These are phyloP conservation scores for Ommatoiulus sabulosus DNA, from an alignment of 2,888 invertebrate species.

Conservation along the genomic window DNA sequence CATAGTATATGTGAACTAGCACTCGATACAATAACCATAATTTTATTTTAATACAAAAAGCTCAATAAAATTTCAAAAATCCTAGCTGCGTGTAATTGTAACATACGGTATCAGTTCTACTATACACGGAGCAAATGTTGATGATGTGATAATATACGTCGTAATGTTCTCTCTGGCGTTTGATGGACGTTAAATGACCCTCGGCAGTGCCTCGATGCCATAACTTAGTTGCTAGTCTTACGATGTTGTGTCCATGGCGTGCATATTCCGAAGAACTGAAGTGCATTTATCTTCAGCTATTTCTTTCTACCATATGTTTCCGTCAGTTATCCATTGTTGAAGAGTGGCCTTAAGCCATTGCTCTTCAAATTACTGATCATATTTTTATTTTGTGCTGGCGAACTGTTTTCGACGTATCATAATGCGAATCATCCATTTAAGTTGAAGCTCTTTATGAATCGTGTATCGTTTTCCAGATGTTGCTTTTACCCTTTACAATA, in stretches of 20 bases:
- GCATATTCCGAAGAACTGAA: background rate
- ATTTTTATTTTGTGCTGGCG: background rate
- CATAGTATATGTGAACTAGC: too few species aligned
- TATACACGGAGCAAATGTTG: background rate
- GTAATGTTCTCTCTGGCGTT: background rate
- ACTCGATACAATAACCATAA: too few species aligned
- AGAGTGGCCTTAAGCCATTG: background rate
- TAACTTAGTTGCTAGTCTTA: background rate
- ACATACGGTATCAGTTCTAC: too few species aligned
- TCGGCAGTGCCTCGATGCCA: background rate
- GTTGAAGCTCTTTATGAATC: background rate
- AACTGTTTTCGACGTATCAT: background rate
- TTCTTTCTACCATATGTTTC: background rate
- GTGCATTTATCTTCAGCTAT: background rate
- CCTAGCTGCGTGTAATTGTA: too few species aligned
- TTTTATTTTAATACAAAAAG: too few species aligned
- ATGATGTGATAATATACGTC: background rate
- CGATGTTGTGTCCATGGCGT: background rate
- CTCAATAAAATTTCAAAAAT: too few species aligned
- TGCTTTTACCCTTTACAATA: background rate
- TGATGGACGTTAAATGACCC: background rate
- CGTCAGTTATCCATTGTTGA: background rate
- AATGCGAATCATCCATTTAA: background rate
- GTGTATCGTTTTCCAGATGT: slow-evolving; percentile 31
- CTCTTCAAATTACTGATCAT: slow-evolving; percentile 12